Percentiles rank a stretch among this genome's conserved stretches.
phyloP scores from a whole-genome alignment of 2,113 vertebrate genomes.

The Aspiorhynchus laticeps region DNA sequence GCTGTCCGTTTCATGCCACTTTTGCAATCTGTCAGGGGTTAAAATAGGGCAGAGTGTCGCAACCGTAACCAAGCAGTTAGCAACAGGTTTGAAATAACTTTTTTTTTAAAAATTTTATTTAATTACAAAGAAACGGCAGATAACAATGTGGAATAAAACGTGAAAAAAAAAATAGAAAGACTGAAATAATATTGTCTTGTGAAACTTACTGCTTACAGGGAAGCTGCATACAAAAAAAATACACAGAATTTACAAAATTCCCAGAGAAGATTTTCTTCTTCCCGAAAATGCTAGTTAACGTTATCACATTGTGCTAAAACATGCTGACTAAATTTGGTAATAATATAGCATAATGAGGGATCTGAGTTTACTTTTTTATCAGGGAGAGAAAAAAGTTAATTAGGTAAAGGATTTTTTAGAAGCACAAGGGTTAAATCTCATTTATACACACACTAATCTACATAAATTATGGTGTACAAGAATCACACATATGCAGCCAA shows the following conservation, averaged over 20 bases:
- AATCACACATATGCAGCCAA: neutral
- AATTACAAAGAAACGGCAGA: too few species aligned
- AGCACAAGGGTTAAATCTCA: neutral
- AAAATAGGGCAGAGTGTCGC: neutral
- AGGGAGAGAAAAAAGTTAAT: neutral
- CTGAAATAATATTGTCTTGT: too few species aligned
- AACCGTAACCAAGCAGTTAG: neutral
- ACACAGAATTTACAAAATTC: too few species aligned
- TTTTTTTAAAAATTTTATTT: too few species aligned
- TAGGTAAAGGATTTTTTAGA: too few species aligned
- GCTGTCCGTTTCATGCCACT: constrained; percentile 1
- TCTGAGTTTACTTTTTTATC: neutral
- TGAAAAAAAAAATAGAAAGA: too few species aligned
- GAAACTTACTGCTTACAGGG: too few species aligned
- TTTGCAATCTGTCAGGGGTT: neutral
- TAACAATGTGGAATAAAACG: too few species aligned
- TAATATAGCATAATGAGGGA: neutral
- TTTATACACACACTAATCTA: neutral
- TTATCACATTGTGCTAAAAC: too few species aligned
- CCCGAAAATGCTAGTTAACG: neutral
- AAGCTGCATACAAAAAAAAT: too few species aligned
- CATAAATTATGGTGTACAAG: neutral
- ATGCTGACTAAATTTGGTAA: neutral
- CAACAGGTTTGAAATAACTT: neutral
- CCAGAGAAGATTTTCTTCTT: neutral